phyloP scores from a whole-genome alignment of 2,113 vertebrate genomes.

The Corynorhinus townsendii region DNA sequence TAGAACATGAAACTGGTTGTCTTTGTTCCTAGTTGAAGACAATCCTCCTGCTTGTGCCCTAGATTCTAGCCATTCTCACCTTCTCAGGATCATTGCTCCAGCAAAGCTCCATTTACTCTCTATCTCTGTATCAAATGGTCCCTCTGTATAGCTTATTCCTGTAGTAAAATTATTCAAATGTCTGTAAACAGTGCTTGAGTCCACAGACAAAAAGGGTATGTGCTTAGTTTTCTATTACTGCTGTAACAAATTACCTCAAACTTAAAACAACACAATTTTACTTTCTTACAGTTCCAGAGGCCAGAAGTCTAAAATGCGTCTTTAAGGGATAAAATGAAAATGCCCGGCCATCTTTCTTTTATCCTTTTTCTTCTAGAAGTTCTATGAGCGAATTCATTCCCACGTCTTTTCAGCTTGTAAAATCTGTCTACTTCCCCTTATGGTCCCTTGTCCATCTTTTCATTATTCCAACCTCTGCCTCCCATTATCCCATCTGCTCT shows the following conservation, averaged over 20 bases:
- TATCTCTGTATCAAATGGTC: not conserved
- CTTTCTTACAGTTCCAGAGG: not conserved
- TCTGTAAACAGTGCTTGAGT: not conserved
- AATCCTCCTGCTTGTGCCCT: not conserved
- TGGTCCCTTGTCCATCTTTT: not conserved
- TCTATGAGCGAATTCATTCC: not conserved
- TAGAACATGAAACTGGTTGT: not conserved
- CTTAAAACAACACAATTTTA: not conserved
- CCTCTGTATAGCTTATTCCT: not conserved
- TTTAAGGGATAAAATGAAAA: not conserved
- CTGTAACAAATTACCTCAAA: not conserved
- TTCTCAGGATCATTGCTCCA: not conserved
- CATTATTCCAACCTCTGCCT: not conserved
- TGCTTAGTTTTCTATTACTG: not conserved
- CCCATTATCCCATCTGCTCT: not conserved
- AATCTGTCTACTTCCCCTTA: accelerated
- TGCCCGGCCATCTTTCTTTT: too few species aligned
- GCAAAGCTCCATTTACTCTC: not conserved
- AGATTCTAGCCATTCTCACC: not conserved
- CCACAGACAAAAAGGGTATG: not conserved
- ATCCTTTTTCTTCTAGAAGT: not conserved
- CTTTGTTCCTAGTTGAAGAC: not conserved
- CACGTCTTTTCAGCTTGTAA: not conserved
- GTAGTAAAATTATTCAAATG: not conserved
- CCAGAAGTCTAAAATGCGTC: not conserved